Evolutionary conservation across 1,140 invertebrate species (phyloP), one percentile per base, ranked within the genome.

Genomic region (Trichonephila inaurata): DNA sequence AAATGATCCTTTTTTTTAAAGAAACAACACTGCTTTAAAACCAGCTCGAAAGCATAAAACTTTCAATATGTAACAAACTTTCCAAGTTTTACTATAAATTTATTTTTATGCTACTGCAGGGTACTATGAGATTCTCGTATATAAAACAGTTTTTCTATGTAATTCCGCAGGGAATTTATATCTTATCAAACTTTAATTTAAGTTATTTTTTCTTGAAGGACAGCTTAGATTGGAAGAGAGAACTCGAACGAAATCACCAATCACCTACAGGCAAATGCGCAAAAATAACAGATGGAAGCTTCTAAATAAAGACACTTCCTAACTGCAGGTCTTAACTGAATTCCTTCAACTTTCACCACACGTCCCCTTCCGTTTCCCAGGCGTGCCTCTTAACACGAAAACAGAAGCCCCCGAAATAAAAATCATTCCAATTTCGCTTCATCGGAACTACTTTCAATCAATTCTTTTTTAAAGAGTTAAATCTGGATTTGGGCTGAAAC

Each of bases 401-500:
- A 77, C 72, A 77, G 72, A 33, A 85, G 33, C 24, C 44, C 28
- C 83, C 51, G 24, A 51, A 85, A 83, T n/a, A 21, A 33, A 85
- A 85, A 85, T 85, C 83, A 85, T 85, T 85, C 83, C 83, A 60
- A 85, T 24, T 60, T 85, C 83, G 83, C 40, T 60, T 85, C 83
- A 85, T 24, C 58, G 83, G 83, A 85, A 58, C 83, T 33, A 40
- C n/a, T 85, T 58, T 28, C 83, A 85, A 85, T 85, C 83, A 58
- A 85, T 85, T 85, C 58, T 61, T 85, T 60, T 28, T 58, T 60
- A 85, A 85, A 85, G 83, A 58, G 83, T 60, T 85, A 85, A 85
- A 85, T 85, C 83, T 85, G 83, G 44, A 85, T 85, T 85, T 85
- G 83, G 83, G 83, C 44, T 85, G 83, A 51, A 85, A 85, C 83